Evolutionary conservation across 2,888 invertebrate genomes (phyloP).

Genomic region (Hypolimnas misippus): DNA sequence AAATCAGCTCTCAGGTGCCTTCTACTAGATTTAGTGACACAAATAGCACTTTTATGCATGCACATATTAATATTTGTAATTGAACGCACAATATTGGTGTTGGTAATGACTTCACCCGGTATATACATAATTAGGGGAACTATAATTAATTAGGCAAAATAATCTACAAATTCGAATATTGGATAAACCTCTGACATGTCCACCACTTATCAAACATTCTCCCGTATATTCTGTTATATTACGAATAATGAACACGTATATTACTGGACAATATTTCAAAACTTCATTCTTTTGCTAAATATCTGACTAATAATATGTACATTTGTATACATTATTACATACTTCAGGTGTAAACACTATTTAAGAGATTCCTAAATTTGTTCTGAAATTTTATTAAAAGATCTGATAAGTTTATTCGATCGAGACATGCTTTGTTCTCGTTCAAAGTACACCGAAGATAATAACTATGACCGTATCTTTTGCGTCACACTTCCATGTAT

Average conservation of each 20-base stretch:
- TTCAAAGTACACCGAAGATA: slow-evolving; percentile 54
- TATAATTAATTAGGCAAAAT: no score
- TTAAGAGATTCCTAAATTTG: slow-evolving; percentile 48
- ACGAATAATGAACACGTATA: no score
- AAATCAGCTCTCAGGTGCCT: slow-evolving; percentile 71
- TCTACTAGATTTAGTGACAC: neutral
- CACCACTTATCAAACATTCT: no score
- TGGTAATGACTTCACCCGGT: no score
- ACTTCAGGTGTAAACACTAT: slow-evolving; percentile 30
- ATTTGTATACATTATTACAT: neutral
- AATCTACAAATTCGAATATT: no score
- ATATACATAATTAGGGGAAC: no score
- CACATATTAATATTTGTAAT: neutral
- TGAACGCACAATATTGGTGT: neutral
- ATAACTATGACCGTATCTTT: slow-evolving; percentile 49
- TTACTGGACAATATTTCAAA: no score
- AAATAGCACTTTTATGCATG: neutral
- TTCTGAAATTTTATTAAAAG: slow-evolving; percentile 41
- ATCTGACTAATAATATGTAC: neutral
- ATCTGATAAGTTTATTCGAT: slow-evolving; percentile 43
- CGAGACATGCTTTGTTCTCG: slow-evolving; percentile 47
- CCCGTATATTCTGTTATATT: no score
- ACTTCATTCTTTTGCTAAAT: neutral
- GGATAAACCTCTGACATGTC: no score
- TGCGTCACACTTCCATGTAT: slow-evolving; percentile 45